Conservation (phyloP, 2,797 vertebrate species). For the Sebastes iracundus region DNA sequence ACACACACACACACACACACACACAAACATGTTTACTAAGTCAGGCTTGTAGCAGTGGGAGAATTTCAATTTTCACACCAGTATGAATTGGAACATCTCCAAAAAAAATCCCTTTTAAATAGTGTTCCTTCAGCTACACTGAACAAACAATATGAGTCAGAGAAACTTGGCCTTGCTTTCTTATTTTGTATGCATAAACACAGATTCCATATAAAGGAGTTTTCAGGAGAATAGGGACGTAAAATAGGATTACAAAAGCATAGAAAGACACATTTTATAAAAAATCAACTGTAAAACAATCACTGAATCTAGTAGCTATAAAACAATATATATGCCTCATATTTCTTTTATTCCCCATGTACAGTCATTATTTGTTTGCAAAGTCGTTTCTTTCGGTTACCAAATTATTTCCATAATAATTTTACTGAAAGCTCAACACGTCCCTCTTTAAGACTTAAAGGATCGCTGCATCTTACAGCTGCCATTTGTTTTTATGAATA, state of each 20-base stretch:
- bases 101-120: not conserved
- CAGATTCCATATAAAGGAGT: not conserved
- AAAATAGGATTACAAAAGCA: not conserved
- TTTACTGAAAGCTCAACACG: not conserved
- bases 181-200: not conserved
- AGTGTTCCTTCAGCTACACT: conserved; percentile 20
- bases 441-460: not conserved
- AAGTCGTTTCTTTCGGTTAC: not conserved
- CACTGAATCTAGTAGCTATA: not conserved
- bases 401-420: not conserved
- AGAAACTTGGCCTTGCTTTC: not conserved
- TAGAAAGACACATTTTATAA: not conserved
- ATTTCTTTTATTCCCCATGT: not conserved
- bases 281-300: not conserved
- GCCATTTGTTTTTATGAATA: not conserved
- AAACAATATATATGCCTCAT: not conserved
- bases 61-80: conserved; percentile 14
- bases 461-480: not conserved
- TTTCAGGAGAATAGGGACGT: not conserved
- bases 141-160: conserved; percentile 27
- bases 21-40: not conserved
- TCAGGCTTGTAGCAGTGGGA: not conserved
- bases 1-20: not conserved
- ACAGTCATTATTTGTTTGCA: not conserved
- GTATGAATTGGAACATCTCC: not conserved